Evolutionary conservation across 2,797 vertebrate genomes (phyloP), one percentile per base, ranked within the genome.

Genomic region (Gallinago nigripennis): DNA sequence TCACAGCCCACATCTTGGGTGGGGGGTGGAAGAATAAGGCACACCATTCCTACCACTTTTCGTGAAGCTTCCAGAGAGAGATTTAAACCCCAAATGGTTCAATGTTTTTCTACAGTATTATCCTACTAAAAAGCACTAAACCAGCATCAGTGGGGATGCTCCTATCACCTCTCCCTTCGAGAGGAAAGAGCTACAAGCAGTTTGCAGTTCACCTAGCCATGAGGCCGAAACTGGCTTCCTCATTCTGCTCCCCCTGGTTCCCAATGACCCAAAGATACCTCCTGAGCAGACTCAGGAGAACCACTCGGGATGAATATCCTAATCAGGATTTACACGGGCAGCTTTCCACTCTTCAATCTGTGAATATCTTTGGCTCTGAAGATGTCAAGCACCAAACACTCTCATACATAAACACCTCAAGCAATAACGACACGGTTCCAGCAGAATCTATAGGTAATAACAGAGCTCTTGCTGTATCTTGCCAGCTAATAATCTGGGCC

Each of bases 281-380:
- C 69, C 65, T 21, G 37, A 66, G 39, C 50, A 84, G 69, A 17
- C n/a, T 4, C 9, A 8, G 66, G 58, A 82, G 31, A 39, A 23
- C 0, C 28, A 5, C 63, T 30, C 0, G 0, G 21, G 58, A 23
- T 21, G 28, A 21, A 58, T 30, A 82, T 30, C 45, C 46, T 14
- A 1, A 23, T 3, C 28, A 24, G 69, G 43, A n/a, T 70, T 48
- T 33, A 46, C 24, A n/a, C 19, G 56, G 51, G 19, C 21, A 17
- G 2, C 37, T 88, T 66, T 51, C 63, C 51, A 41, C 72, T 28
- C 53, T 41, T 56, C 58, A n/a, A 2, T 16, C 46, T 30, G 6
- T 6, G 19, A 15, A 0, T 16, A 35, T 3, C 43, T 61, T 64
- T 60, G 46, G 12, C 54, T 78, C 5, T 61, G 81, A 82, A 56